Base-by-base conservation (phyloP, 37 sponge, comb jelly and placozoan genomes). In the Agelas oroides region DNA sequence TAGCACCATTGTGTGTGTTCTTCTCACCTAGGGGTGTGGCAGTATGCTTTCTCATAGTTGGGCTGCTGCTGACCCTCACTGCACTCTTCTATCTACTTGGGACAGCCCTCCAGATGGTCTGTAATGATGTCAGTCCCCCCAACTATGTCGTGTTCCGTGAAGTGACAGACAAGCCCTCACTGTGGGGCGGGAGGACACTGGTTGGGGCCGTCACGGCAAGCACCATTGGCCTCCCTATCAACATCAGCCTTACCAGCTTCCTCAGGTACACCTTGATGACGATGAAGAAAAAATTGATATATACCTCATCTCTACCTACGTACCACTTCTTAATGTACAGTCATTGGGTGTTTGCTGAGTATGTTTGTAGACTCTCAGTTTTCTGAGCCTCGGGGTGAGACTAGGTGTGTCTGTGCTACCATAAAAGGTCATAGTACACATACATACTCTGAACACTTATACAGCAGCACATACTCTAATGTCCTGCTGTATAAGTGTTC, bases 111-210 rank as follows among this genome's bases (percentile, higher is more conserved):
- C 81, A 81, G 59, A 69, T 70, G 59, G 8, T 81, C 34, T 81
- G 81, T 59, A 59, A 81, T 53, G 71, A 69, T n/a, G 32, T 70
- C 36, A 20, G 27, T 18, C 70, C 81, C 21, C 59, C 81, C 1
- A 38, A 70, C 25, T 81, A 81, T 59, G 6, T 59, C 34, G 20
- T 57, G 20, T 56, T 81, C 36, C 31, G 53, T 23, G 24, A n/a
- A 35, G 39, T 70, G 5, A 17, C 34, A 20, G 80, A 79, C 39
- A 67, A 79, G 5, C 66, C 54, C 18, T 8, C 23, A 41, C 32
- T 79, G 20, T 79, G 80, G 80, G 80, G 56, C 27, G 80, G 80
- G 27, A 32, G 30, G 20, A 79, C 80, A 28, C 80, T 79, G 20
- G 67, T 66, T 24, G 80, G 80, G 19, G 19, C 17, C 28, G 2